Conservation (phyloP, 2,888 invertebrate species). For the Prosapia bicincta region DNA sequence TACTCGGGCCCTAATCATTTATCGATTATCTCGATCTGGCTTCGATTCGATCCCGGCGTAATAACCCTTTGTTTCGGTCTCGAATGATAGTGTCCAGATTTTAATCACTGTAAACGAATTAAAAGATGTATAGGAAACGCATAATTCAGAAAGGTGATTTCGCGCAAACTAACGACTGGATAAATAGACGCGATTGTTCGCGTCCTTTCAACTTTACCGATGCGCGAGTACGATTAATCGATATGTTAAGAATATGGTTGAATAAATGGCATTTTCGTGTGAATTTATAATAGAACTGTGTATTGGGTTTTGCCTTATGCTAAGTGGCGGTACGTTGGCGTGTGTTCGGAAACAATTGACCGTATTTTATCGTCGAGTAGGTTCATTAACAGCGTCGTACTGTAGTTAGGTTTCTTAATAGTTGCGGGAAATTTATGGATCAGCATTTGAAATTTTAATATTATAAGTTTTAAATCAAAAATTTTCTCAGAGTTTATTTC, state of each 20-base stretch:
- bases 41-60: constrained; percentile 4
- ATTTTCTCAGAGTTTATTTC: too few relatives aligned
- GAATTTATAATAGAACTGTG: neutral
- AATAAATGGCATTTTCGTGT: neutral
- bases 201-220: neutral
- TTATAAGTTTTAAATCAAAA: too few relatives aligned
- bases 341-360: neutral
- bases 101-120: neutral
- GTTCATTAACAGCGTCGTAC: neutral
- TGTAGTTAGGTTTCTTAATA: neutral
- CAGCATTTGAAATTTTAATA: too few relatives aligned
- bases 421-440: neutral
- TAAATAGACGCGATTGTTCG: neutral
- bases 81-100: neutral
- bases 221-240: neutral
- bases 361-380: neutral
- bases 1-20: constrained; percentile 3
- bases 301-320: neutral
- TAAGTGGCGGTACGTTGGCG: neutral
- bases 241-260: neutral
- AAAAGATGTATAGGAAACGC: neutral
- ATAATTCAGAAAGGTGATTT: neutral
- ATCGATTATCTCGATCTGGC: constrained; percentile 9
- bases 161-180: neutral
- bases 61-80: constrained; percentile 18